Evolutionary conservation across 2,888 invertebrate species (phyloP).

Genomic region (Baccha elongata): DNA sequence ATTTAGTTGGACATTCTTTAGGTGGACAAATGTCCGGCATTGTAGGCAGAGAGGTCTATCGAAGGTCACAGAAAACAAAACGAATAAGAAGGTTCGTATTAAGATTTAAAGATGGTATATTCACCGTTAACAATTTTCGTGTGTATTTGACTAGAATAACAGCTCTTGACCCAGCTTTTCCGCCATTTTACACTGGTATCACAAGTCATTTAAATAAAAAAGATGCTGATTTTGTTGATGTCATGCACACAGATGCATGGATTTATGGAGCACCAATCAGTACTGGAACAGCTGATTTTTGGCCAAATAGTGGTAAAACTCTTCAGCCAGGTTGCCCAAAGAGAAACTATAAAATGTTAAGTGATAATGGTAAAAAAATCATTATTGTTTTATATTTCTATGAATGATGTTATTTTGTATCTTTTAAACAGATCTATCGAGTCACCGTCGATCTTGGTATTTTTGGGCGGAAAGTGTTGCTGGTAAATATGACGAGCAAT

Average conservation of each 20-base stretch:
- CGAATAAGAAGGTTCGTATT: slow-evolving; percentile 74
- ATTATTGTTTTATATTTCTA: too few species aligned
- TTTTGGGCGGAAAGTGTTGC: slow-evolving; percentile 85
- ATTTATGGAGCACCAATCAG: slow-evolving; percentile 85
- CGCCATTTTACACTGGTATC: slow-evolving; percentile 83
- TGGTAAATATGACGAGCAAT: slow-evolving; percentile 80
- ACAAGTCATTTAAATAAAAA: slow-evolving; percentile 82
- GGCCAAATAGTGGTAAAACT: slow-evolving; percentile 85
- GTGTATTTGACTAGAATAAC: slow-evolving; percentile 82
- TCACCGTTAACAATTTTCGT: background rate
- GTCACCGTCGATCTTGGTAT: slow-evolving; percentile 86
- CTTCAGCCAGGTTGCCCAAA: slow-evolving; percentile 85
- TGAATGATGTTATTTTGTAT: too few species aligned
- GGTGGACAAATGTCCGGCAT: slow-evolving; percentile 81
- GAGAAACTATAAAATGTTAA: slow-evolving; percentile 80
- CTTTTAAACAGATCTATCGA: slow-evolving; percentile 83
- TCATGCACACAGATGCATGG: slow-evolving; percentile 88
- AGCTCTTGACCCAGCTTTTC: slow-evolving; percentile 86
- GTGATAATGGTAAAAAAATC: slow-evolving; percentile 78
- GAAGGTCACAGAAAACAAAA: slow-evolving; percentile 74
- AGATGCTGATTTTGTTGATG: slow-evolving; percentile 86
- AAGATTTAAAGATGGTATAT: too few species aligned
- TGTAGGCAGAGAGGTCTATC: slow-evolving; percentile 78
- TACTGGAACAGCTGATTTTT: slow-evolving; percentile 85
- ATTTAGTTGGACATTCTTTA: slow-evolving; percentile 81